phyloP scores from a whole-genome alignment of 2,797 vertebrate species.

The Clarias pachynema region DNA sequence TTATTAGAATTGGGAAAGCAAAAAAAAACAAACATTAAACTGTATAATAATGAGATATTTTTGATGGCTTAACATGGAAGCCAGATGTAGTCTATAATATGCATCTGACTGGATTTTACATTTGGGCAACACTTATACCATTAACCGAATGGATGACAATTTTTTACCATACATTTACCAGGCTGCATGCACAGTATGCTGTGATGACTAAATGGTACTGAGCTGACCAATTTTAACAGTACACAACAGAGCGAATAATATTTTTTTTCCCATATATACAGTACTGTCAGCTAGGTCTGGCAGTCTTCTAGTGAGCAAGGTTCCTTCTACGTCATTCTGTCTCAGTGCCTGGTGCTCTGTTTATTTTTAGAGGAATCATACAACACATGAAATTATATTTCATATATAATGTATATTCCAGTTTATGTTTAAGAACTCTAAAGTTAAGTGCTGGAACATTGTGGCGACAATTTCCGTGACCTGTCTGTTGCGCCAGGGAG shows the following conservation, averaged over 20 bases:
- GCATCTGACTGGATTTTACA: conserved; percentile 31
- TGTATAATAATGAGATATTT: conserved; percentile 34
- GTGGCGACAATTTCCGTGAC: conserved; percentile 3
- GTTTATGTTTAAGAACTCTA: conserved; percentile 49
- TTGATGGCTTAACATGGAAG: conserved; percentile 7
- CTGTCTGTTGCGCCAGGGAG: conserved; percentile 30
- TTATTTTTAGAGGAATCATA: conserved; percentile 51
- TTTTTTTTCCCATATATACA: conserved; percentile 32
- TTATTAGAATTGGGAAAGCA: background rate
- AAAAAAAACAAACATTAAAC: conserved; percentile 17
- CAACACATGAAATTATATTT: conserved; percentile 46
- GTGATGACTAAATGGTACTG: conserved; percentile 52
- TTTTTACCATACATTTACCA: conserved; percentile 43
- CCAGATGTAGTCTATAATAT: conserved; percentile 34
- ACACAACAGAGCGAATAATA: conserved; percentile 46
- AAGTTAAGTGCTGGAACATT: conserved; percentile 42
- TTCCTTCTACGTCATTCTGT: conserved; percentile 50
- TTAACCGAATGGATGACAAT: conserved; percentile 50
- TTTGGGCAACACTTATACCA: conserved; percentile 29
- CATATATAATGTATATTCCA: conserved; percentile 51
- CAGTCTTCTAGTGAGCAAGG: conserved; percentile 46
- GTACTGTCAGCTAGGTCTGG: conserved; percentile 44
- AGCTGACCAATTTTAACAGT: conserved; percentile 36
- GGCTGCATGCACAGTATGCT: conserved; percentile 46
- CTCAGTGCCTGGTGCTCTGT: conserved; percentile 57